phyloP scores from a whole-genome alignment of 2,797 vertebrate species.

The Phyllotis vaccarum region DNA sequence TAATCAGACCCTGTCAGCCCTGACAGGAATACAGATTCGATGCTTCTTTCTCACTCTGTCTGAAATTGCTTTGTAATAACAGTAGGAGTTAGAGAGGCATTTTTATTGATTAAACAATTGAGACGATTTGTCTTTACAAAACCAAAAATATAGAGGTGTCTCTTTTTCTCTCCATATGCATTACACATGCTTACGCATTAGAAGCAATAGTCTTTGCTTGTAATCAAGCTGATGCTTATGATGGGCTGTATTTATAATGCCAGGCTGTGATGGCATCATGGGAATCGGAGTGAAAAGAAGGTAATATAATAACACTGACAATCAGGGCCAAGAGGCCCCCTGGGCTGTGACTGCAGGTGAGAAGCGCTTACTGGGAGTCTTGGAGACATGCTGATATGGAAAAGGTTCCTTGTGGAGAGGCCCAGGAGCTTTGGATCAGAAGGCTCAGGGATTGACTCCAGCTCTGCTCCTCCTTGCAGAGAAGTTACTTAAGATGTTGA shows the following conservation, averaged over 20 bases:
- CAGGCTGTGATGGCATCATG: conserved; percentile 63
- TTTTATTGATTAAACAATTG: conserved; percentile 91
- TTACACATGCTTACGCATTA: conserved; percentile 83
- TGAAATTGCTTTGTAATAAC: conserved; percentile 88
- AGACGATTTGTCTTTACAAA: conserved; percentile 87
- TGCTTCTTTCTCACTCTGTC: conserved; percentile 81
- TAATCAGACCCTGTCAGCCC: conserved; percentile 72
- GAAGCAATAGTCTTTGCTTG: conserved; percentile 69
- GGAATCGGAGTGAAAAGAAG: conserved; percentile 65
- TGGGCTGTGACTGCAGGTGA: background rate
- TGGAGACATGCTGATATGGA: conserved; percentile 12
- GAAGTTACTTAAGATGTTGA: conserved; percentile 50
- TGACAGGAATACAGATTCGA: conserved; percentile 84
- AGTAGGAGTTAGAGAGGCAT: conserved; percentile 86
- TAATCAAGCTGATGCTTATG: conserved; percentile 83
- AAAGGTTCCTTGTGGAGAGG: background rate
- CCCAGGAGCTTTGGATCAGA: background rate
- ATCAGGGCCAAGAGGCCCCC: background rate
- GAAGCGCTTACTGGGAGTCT: background rate
- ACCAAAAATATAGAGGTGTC: conserved; percentile 86
- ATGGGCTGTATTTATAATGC: conserved; percentile 68
- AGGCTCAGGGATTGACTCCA: conserved; percentile 19
- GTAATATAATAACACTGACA: conserved; percentile 64
- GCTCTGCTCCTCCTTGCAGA: conserved; percentile 16
- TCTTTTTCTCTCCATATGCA: conserved; percentile 76